phyloP scores from a whole-genome alignment of 2,888 invertebrate species.

The Megaustenia siamemsis region DNA sequence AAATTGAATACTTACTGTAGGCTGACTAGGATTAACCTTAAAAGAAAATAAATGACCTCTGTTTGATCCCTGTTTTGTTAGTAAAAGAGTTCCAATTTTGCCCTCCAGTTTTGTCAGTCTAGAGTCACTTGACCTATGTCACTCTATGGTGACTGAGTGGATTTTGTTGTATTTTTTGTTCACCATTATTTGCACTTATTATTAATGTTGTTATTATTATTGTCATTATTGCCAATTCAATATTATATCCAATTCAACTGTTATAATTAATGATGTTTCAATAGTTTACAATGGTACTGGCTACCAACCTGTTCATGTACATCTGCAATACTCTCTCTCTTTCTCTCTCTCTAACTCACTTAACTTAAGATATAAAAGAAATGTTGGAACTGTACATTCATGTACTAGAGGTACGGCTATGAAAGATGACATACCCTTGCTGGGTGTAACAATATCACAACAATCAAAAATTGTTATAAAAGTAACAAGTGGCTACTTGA shows the following conservation, averaged over 20 bases:
- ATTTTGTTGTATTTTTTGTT: neutral
- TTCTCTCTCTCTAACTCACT: no score
- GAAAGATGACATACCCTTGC: no score
- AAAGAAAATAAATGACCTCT: no score
- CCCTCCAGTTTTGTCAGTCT: neutral
- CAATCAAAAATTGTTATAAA: no score
- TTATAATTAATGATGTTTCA: neutral
- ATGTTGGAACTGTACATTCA: no score
- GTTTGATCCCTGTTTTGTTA: no score
- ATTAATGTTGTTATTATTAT: neutral
- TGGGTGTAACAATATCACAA: no score
- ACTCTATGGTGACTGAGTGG: neutral
- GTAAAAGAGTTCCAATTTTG: neutral
- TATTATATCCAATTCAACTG: neutral
- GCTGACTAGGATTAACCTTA: no score
- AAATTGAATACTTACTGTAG: no score
- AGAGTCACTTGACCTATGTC: neutral
- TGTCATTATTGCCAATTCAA: neutral
- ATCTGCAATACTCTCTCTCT: conserved; percentile 27
- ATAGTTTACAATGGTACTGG: conserved; percentile 26
- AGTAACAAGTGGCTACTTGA: no score
- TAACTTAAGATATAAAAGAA: no score
- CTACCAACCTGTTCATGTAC: neutral
- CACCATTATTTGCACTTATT: neutral
- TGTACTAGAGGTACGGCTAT: no score